Evolutionary conservation across 2,888 invertebrate genomes (phyloP).

Genomic region (Sarcophaga caerulescens): DNA sequence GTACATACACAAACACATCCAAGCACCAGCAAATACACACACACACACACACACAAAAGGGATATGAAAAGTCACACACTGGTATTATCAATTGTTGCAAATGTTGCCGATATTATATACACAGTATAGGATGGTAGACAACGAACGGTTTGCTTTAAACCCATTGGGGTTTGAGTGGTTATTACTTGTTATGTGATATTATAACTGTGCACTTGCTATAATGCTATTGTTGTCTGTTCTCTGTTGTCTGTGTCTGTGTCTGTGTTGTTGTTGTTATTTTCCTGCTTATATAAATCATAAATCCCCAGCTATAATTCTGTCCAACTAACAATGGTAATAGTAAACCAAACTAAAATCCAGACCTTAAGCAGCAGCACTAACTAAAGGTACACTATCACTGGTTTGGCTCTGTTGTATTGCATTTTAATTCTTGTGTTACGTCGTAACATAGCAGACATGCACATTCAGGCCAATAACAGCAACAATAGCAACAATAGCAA

Average conservation of each 20-base stretch:
- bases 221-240: too few relatives aligned
- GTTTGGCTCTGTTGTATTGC: not conserved
- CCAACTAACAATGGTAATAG: constrained; percentile 43
- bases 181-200: not conserved
- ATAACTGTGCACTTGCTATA: not conserved
- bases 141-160: not conserved
- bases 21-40: not conserved
- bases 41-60: not conserved
- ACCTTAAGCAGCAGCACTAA: constrained; percentile 37
- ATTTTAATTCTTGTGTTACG: not conserved
- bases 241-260: not conserved
- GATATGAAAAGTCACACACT: constrained; percentile 29
- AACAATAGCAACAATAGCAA: too few relatives aligned
- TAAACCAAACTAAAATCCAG: constrained; percentile 23
- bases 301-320: constrained; percentile 43
- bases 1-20: not conserved
- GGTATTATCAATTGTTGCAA: constrained; percentile 55
- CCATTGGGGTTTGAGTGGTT: not conserved
- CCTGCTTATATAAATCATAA: constrained; percentile 64
- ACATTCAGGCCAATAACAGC: not conserved
- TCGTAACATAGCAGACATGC: not conserved
- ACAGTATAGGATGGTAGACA: not conserved
- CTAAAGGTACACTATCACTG: constrained; percentile 10
- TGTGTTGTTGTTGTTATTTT: constrained; percentile 31
- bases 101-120: not conserved